phyloP scores from a whole-genome alignment of 2,113 vertebrate species.

The Pristiophorus japonicus region DNA sequence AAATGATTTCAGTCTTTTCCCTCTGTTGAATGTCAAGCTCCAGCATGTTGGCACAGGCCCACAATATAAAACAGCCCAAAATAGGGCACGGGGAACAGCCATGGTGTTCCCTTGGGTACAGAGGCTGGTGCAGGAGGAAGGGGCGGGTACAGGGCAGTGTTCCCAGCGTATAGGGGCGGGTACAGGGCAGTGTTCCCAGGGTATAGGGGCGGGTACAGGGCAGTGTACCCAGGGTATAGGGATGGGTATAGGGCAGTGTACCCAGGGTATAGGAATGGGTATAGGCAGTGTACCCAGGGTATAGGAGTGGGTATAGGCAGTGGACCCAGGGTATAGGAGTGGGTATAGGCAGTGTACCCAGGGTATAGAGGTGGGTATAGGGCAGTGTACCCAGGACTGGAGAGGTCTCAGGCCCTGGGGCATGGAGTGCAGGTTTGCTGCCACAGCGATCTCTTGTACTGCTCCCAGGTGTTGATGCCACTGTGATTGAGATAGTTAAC shows the following conservation, averaged over 20 bases:
- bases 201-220: neutral
- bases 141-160: neutral
- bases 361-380: neutral
- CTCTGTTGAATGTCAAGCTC: neutral
- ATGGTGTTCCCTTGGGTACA: rapidly evolving
- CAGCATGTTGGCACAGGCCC: neutral
- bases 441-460: neutral
- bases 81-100: neutral
- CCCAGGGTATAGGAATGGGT: no score
- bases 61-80: neutral
- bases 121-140: neutral
- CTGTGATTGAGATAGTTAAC: neutral
- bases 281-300: no score
- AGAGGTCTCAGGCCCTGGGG: neutral
- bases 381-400: neutral
- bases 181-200: no score
- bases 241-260: no score
- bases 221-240: neutral
- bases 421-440: neutral
- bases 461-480: neutral
- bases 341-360: neutral
- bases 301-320: no score
- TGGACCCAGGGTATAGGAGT: no score
- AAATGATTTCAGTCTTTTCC: neutral
- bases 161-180: neutral